These are phyloP conservation scores for Pelochelys cantorii DNA, from an alignment of 2,797 vertebrate genomes.

Conservation along the genomic window DNA sequence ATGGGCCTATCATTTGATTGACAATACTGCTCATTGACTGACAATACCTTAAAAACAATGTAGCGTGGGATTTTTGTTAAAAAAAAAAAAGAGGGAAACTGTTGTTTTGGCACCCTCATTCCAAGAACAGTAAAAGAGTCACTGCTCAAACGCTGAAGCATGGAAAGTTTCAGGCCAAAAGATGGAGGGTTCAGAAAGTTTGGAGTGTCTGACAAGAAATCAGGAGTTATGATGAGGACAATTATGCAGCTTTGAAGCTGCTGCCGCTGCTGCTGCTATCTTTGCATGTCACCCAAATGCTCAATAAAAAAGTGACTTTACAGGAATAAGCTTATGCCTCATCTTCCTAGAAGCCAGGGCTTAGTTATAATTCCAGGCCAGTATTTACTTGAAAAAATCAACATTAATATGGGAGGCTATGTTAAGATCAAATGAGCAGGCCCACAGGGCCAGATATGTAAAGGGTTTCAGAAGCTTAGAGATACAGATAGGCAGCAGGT, in stretches of 20 bases:
- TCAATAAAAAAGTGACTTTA: background rate
- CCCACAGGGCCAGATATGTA: background rate
- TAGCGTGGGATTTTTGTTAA: background rate
- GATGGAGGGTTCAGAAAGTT: background rate
- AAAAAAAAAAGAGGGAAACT: background rate
- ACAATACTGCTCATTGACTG: background rate
- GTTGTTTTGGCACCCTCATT: background rate
- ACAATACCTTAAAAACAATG: background rate
- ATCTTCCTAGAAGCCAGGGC: background rate
- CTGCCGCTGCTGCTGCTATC: background rate
- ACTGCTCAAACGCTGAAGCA: background rate
- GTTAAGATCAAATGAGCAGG: background rate
- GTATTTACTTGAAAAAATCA: background rate
- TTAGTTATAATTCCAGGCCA: rapidly evolving
- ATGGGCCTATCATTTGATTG: background rate
- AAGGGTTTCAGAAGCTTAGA: background rate
- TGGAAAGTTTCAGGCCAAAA: background rate
- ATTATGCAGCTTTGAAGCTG: background rate
- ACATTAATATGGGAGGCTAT: background rate
- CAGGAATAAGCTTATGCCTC: background rate
- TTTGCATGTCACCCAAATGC: background rate
- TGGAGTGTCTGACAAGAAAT: background rate
- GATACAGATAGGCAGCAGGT: background rate
- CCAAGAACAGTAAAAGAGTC: background rate
- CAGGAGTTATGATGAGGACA: background rate